Evolutionary conservation across 2,113 vertebrate genomes (phyloP), one percentile per base, ranked within the genome.

Genomic region (Brienomyrus brachyistius): DNA sequence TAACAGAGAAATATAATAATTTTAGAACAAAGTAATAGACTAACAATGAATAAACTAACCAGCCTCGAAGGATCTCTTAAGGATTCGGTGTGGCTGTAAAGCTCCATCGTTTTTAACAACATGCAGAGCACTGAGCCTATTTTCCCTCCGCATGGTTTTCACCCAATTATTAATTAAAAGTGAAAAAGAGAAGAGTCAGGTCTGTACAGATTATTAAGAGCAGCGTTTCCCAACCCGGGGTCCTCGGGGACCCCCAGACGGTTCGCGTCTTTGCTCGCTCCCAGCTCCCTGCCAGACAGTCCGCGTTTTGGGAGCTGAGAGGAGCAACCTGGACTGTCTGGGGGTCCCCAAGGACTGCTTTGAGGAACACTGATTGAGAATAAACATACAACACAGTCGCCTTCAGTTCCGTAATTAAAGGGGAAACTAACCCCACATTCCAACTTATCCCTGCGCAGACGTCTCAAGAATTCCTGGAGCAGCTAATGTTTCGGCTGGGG

Each of bases 381-480:
- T 31, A 5, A n/a, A 31, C 62, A 31, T 4, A 31, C n/a, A 13
- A 70, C 3, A 1, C 62, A 11, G n/a, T 31, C 62, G 31, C n/a
- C 62, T 31, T 70, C n/a, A 70, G 0, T 70, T 31, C 10, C 31
- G 0, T 51, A 56, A 40, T n/a, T 86, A 21, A 50, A 86, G 74
- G 74, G 31, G 74, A 21, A 66, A 40, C 15, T 35, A 43, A 43
- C 27, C 43, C 11, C 1, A 23, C 10, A 19, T 35, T n/a, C n/a
- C 52, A n/a, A 11, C 43, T 17, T 70, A 17, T 27, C 43, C 54
- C 66, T 90, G 0, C 8, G 3, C 92, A 99, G 98, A 99, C 98
- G 0, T 99, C 98, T 0, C 97, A 99, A 93, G 98, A 99, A 90
- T 99, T 99, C 91, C 95, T 98, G 3, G 95, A 96, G 1, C 97